Evolutionary conservation across 2,888 invertebrate species (phyloP).

Genomic region (Metellina segmentata): DNA sequence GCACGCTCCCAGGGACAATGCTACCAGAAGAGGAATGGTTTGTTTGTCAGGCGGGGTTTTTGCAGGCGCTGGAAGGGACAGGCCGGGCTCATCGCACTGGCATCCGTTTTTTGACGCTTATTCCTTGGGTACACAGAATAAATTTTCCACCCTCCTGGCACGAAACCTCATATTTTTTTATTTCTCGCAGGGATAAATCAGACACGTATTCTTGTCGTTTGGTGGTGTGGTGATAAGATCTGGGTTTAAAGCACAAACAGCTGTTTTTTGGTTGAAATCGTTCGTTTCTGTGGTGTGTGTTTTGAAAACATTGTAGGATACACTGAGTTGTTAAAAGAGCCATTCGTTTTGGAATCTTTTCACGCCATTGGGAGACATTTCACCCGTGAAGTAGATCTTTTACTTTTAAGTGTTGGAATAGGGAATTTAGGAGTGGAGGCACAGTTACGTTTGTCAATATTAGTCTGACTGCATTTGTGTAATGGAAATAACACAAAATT

Average conservation of each 20-base stretch:
- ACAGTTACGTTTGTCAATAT: background rate
- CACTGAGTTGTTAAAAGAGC: background rate
- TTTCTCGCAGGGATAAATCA: constrained; percentile 60
- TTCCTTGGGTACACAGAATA: constrained; percentile 74
- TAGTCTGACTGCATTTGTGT: background rate
- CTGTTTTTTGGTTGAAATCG: constrained; percentile 15
- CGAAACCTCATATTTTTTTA: constrained; percentile 24
- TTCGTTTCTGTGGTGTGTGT: background rate
- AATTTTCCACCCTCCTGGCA: constrained; percentile 51
- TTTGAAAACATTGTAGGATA: background rate
- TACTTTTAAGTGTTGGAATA: background rate
- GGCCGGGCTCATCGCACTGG: constrained; percentile 46
- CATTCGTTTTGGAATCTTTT: no score
- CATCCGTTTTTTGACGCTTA: constrained; percentile 74
- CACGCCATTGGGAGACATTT: background rate
- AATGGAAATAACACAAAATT: background rate
- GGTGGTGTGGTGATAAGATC: constrained; percentile 43
- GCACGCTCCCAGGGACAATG: constrained; percentile 62
- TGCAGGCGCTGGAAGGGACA: constrained; percentile 30
- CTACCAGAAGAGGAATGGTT: constrained; percentile 64
- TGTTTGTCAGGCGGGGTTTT: constrained; percentile 69
- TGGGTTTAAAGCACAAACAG: constrained; percentile 41
- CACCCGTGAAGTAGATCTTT: background rate
- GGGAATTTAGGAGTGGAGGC: background rate
- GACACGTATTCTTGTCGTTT: constrained; percentile 8